Conservation (phyloP, 2,113 vertebrate species). For the Callocephalon fimbriatum region DNA sequence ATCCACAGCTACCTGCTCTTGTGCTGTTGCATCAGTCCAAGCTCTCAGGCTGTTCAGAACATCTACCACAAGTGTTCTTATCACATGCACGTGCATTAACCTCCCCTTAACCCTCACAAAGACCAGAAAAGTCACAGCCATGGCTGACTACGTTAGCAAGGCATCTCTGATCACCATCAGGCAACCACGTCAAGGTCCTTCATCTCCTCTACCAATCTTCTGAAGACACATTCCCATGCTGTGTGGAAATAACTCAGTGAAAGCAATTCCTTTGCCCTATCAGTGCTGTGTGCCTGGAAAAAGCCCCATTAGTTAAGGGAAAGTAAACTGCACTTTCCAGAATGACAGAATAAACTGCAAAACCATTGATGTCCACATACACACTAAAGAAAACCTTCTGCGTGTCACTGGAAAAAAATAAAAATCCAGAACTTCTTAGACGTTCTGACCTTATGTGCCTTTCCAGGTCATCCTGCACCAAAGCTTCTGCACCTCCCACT, state of each 20-base stretch:
- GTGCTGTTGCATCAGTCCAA: slow-evolving; percentile 46
- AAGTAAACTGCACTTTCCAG: slow-evolving; percentile 6
- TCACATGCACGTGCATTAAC: neutral
- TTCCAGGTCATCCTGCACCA: neutral
- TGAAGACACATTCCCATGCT: neutral
- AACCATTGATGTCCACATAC: neutral
- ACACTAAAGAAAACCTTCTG: neutral
- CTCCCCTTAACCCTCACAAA: neutral
- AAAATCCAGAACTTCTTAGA: neutral
- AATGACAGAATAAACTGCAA: neutral
- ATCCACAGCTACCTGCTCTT: slow-evolving; percentile 11
- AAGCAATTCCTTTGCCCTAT: neutral
- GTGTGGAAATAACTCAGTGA: neutral
- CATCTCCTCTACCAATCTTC: neutral
- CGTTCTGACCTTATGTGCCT: neutral
- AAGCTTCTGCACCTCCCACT: neutral
- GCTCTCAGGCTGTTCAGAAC: neutral
- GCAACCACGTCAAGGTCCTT: neutral
- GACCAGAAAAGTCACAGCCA: neutral
- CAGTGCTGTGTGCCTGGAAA: neutral
- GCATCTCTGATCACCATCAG: neutral
- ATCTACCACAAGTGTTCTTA: neutral
- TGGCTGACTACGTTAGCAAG: neutral
- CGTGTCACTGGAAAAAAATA: neutral
- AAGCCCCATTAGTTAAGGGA: neutral